phyloP scores from a whole-genome alignment of 2,797 vertebrate species.

The Pristis pectinata region DNA sequence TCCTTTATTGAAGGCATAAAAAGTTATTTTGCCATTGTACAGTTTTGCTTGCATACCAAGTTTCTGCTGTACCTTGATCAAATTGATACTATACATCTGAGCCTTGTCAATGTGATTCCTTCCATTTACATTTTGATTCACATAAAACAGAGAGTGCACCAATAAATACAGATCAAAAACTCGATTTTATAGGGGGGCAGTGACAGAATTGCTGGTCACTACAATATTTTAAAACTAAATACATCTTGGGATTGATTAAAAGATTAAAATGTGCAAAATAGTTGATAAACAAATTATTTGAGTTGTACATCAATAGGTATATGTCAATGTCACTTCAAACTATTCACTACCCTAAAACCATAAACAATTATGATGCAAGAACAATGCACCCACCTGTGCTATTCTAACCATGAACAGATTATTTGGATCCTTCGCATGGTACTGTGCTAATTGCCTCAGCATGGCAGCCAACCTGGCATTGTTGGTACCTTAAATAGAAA shows the following conservation, averaged over 20 bases:
- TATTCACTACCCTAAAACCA: background rate
- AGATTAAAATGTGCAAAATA: background rate
- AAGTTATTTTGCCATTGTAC: background rate
- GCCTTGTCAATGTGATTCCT: background rate
- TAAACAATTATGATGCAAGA: background rate
- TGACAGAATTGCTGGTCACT: background rate
- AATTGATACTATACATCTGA: background rate
- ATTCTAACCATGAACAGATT: conserved; percentile 98
- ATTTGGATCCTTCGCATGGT: conserved; percentile 97
- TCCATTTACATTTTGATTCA: background rate
- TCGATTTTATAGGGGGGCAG: background rate
- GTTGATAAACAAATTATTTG: background rate
- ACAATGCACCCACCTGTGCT: conserved; percentile 72
- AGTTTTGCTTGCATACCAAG: background rate
- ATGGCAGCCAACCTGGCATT: conserved; percentile 93
- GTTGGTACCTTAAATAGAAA: conserved; percentile 75
- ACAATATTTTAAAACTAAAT: background rate
- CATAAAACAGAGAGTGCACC: background rate
- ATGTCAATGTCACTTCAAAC: background rate
- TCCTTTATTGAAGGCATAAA: background rate
- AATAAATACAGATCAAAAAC: background rate
- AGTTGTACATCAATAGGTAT: background rate
- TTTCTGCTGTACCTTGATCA: background rate
- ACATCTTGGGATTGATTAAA: background rate
- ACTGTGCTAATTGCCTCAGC: conserved; percentile 91